phyloP scores from a whole-genome alignment of 2,113 vertebrate genomes.

The Genyomyrus donnyi region DNA sequence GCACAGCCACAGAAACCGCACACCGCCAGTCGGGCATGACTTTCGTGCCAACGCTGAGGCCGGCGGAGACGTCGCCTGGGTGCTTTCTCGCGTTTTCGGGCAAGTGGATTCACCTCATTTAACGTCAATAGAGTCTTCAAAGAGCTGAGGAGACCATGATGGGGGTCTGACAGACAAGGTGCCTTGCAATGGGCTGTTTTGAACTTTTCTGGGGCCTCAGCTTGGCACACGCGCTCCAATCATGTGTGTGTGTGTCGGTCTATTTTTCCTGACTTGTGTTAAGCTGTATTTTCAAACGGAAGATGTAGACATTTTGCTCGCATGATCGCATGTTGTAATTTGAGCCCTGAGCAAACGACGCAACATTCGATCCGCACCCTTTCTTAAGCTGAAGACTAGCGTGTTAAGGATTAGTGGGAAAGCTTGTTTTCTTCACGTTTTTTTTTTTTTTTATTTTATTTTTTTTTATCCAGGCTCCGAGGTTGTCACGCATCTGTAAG shows the following conservation, averaged over 20 bases:
- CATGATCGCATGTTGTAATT: not conserved
- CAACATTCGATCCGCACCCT: slow-evolving; percentile 32
- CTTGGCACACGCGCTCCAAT: not conserved
- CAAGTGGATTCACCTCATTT: slow-evolving; percentile 48
- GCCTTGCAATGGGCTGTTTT: slow-evolving; percentile 21
- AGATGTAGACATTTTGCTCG: not conserved
- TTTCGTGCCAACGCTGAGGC: not conserved
- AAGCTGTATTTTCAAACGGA: not conserved
- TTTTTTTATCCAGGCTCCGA: not conserved
- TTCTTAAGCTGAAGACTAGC: not conserved
- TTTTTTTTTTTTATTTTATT: not conserved
- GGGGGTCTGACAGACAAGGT: slow-evolving; percentile 45
- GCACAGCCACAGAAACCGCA: not conserved
- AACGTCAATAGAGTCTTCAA: slow-evolving; percentile 44
- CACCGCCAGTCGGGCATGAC: not conserved
- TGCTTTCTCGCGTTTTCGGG: not conserved
- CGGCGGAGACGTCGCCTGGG: not conserved
- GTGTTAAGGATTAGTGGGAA: not conserved
- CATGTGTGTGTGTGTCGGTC: slow-evolving; percentile 5
- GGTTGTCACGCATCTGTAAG: not conserved
- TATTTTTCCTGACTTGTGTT: not conserved
- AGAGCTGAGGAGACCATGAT: slow-evolving; percentile 28
- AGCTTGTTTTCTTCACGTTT: not conserved
- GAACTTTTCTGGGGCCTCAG: not conserved
- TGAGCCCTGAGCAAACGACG: slow-evolving; percentile 33